These are phyloP conservation scores for Acrocephalus scirpaceus DNA, from an alignment of 2,797 vertebrate species.

Conservation along the genomic window DNA sequence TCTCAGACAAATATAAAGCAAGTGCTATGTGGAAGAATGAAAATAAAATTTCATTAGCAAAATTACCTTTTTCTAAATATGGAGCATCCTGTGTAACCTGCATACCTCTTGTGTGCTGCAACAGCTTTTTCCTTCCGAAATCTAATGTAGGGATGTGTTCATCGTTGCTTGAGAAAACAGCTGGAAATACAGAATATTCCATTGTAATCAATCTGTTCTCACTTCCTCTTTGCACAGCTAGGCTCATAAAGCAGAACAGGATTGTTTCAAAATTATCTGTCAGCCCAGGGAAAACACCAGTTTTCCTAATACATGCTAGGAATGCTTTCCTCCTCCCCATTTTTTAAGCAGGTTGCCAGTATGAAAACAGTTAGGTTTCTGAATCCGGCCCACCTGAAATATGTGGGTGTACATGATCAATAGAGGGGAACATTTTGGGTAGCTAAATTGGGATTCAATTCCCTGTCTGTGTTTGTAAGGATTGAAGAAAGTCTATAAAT, in stretches of 20 bases:
- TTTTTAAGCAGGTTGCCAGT: not conserved
- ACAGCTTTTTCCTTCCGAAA: not conserved
- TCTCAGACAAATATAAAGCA: not conserved
- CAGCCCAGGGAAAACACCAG: not conserved
- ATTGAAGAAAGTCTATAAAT: not conserved
- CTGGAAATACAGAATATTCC: slow-evolving; percentile 26
- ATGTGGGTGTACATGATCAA: not conserved
- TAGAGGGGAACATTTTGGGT: not conserved
- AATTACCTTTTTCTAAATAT: not conserved
- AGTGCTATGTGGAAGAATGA: not conserved
- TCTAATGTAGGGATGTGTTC: not conserved
- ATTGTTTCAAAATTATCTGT: not conserved
- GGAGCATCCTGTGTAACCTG: not conserved
- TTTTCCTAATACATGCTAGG: not conserved
- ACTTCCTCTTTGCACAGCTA: not conserved
- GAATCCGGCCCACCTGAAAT: not conserved
- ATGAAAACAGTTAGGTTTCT: not conserved
- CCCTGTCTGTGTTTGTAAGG: not conserved
- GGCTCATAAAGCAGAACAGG: not conserved
- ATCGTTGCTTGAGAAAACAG: not conserved
- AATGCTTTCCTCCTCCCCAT: accelerated
- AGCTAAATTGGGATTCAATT: not conserved
- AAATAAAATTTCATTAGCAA: not conserved
- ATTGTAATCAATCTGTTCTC: slow-evolving; percentile 1
- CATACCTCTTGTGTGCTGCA: not conserved